A percentile compares a stretch with the other conserved stretches of the same genome.
Conservation (phyloP, 1,140 invertebrate genomes). For the Pseudomyrmex dendroicus region DNA sequence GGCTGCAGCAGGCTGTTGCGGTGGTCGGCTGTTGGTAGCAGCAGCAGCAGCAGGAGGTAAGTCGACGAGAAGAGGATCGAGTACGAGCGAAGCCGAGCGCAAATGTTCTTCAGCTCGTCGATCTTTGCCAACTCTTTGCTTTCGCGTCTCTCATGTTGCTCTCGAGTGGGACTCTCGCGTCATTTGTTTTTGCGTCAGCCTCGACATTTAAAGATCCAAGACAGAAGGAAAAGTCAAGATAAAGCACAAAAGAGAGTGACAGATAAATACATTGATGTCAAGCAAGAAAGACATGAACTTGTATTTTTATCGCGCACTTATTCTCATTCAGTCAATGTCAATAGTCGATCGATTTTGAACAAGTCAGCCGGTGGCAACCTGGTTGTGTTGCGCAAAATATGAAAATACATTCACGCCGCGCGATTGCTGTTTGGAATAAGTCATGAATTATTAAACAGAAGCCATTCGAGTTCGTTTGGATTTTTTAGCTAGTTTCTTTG, state of each 20-base stretch:
- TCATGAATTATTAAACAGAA: conserved; percentile 54
- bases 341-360: neutral
- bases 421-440: conserved; percentile 18
- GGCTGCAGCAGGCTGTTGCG: conserved; percentile 47
- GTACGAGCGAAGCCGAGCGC: conserved; percentile 23
- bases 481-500: conserved; percentile 6
- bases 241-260: neutral
- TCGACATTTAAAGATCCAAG: conserved; percentile 1
- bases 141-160: too few relatives aligned
- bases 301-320: conserved; percentile 12
- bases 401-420: neutral
- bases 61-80: conserved; percentile 19
- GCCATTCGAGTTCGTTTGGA: conserved; percentile 11
- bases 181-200: conserved; percentile 39
- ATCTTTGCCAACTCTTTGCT: conserved; percentile 5
- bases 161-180: conserved; percentile 35
- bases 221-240: conserved; percentile 7
- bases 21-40: conserved; percentile 34
- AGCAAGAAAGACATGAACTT: neutral
- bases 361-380: neutral
- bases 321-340: neutral
- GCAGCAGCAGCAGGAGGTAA: neutral
- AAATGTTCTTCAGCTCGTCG: conserved; percentile 46
- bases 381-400: neutral
- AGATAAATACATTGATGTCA: conserved; percentile 19